Base-by-base conservation (phyloP, 2,888 invertebrate genomes). In the Notodromas monacha region DNA sequence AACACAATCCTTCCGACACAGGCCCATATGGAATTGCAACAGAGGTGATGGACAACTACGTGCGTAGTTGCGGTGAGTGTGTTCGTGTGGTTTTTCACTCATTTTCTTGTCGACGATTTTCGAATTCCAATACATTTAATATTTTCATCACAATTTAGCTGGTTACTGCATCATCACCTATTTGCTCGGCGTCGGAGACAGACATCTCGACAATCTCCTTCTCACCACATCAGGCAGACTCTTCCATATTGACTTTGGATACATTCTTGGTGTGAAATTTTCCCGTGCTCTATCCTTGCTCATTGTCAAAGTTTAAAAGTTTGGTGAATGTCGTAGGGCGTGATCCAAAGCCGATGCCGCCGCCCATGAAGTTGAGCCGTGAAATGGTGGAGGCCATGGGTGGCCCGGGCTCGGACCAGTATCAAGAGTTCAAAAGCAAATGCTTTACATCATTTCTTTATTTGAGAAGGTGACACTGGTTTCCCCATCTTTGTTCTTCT, bases 331-430 rank as follows among this genome's bases (percentile, higher is more conserved):
- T n/a, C n/a, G n/a, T n/a, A n/a, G n/a, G n/a, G 1, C 60, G 89
- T 28, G 96, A 99, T 55, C 96, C 96, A 3, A 99, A 99, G 51
- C 89, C 89, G 2, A 60, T 92, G 47, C 92, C 92, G 2, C 89
- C 96, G 8, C 89, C 92, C 4, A 96, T 99, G 86, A 92, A 89
- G 52, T 58, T 99, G 26, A 86, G 81, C 49, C 74, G 73, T 49
- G 92, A 96, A 57, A 96, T 99, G 92, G 81, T 96, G 12, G 89
- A 92, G 44, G 86, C 77, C 1, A 79, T 81, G 79, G 81, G 81
- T 2, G 79, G 81, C 1, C 60, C 72, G 1, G 65, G 66, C 45
- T 68, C 77, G 0, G 86, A 89, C 35, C 70, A 76, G 44, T 92
- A 84, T 52, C 72, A 79, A 41, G 70, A 77, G 48, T 99, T 96